Evolutionary conservation across 2,888 invertebrate genomes (phyloP).

Genomic region (Thymelicus acteon): DNA sequence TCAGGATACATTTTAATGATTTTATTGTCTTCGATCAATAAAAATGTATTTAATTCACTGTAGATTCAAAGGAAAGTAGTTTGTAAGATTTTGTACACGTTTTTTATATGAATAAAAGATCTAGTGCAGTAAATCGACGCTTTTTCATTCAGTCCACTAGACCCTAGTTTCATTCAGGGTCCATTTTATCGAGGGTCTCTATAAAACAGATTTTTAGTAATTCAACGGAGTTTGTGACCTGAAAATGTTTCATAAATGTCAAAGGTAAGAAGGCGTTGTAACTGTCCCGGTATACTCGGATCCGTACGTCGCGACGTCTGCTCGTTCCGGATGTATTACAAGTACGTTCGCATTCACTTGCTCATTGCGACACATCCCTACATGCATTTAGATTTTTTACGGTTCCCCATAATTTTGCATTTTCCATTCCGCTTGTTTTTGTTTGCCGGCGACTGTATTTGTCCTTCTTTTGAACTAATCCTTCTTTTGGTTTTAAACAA

Average conservation of each 20-base stretch:
- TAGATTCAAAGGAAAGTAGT: too few species aligned
- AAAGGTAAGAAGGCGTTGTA: conserved; percentile 51
- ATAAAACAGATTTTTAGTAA: background rate
- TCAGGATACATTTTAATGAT: too few species aligned
- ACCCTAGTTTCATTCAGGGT: background rate
- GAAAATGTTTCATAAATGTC: conserved; percentile 31
- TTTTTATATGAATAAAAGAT: too few species aligned
- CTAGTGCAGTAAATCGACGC: background rate
- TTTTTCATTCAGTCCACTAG: background rate
- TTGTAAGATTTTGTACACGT: too few species aligned
- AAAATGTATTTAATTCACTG: too few species aligned
- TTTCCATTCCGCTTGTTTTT: conserved; percentile 5
- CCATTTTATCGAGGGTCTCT: background rate
- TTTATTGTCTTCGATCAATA: too few species aligned
- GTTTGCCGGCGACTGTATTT: background rate
- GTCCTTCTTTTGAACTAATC: too few species aligned
- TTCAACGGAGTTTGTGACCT: background rate
- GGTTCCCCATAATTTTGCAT: background rate
- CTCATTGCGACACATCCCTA: conserved; percentile 7
- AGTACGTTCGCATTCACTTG: conserved; percentile 51
- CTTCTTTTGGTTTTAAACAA: too few species aligned
- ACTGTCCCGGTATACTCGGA: conserved; percentile 23
- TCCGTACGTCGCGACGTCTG: conserved; percentile 43
- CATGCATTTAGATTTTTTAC: conserved; percentile 12
- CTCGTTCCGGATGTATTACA: conserved; percentile 65